phyloP scores from a whole-genome alignment of 2,113 vertebrate genomes.

The Sus scrofa region T2T-Sscrofa CM000824.6:28056501-28057000 shows the following conservation, averaged over 20 bases:
- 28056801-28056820: neutral
- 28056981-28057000: neutral
- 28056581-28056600: neutral
- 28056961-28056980: conserved; percentile 9
- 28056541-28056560: neutral
- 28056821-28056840: neutral
- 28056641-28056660: neutral
- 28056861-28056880: neutral
- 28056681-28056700: neutral
- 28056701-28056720: neutral
- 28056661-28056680: conserved; percentile 30
- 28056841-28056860: neutral
- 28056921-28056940: neutral
- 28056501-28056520: neutral
- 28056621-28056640: neutral
- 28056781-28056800: rapidly evolving
- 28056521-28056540: neutral
- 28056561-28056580: neutral
- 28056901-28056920: neutral
- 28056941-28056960: neutral
- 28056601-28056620: neutral
- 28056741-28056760: neutral
- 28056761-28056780: neutral
- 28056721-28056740: neutral
- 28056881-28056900: neutral